These are phyloP conservation scores for Apodemia duryi DNA, from an alignment of 2,888 invertebrate species.

Conservation along the genomic window DNA sequence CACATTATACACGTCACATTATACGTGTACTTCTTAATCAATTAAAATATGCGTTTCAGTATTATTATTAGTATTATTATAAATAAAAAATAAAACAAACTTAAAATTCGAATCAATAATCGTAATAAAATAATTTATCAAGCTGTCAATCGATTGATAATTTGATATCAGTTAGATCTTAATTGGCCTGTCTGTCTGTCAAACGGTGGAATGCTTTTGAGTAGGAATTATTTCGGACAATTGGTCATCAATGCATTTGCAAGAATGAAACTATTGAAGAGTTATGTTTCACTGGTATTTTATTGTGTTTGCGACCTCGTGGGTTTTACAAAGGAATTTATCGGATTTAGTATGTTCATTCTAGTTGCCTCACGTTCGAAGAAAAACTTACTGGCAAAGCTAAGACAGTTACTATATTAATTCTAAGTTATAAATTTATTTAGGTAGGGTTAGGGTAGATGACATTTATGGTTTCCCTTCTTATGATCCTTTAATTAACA, in stretches of 20 bases:
- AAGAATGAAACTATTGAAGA: slow-evolving; percentile 2
- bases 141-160: slow-evolving; percentile 27
- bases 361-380: too few species aligned
- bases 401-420: too few species aligned
- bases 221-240: slow-evolving; percentile 5
- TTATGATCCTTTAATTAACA: too few species aligned
- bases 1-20: too few species aligned
- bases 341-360: neutral
- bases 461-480: too few species aligned
- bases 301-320: neutral
- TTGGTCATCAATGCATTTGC: slow-evolving; percentile 19
- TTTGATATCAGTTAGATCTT: slow-evolving; percentile 30
- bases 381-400: too few species aligned
- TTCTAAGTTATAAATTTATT: too few species aligned
- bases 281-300: neutral
- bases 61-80: too few species aligned
- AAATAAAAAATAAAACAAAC: neutral
- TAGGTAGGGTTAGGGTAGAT: too few species aligned
- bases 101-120: neutral
- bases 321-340: neutral
- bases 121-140: slow-evolving; percentile 25
- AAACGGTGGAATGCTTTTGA: slow-evolving; percentile 22
- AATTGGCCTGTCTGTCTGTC: slow-evolving; percentile 29
- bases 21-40: too few species aligned
- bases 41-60: too few species aligned